Base-by-base conservation (phyloP, 2,113 vertebrate genomes). In the Poicephalus gulielmi region DNA sequence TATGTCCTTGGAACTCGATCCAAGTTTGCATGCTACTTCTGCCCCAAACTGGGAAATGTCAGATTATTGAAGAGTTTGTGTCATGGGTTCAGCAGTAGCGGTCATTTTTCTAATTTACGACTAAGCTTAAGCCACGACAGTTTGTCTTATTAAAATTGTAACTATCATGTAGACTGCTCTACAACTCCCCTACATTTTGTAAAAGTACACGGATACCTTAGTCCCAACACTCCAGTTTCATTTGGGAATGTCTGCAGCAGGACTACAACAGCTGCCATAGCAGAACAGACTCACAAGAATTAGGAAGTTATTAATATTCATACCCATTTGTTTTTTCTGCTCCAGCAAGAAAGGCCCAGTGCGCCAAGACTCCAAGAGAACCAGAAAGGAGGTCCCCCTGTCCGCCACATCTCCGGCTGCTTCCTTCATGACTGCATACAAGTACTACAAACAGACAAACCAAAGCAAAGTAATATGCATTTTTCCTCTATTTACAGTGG, bases 321-420 rank as follows among this genome's bases (percentile, higher is more conserved):
- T 98, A 99, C 99, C 99, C 98, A 27, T 98, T 98, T 25, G 98
- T 97, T 69, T 97, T 97, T 90, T 99, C 98, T 17, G 98, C 93
- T 63, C 98, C 98, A n/a, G 99, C 98, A 46, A 97, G 96, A 75
- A 99, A 98, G 1, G 99, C 99, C 99, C 99, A 99, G 95, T 99
- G 99, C 4, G 98, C 98, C 74, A 99, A 94, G 88, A 99, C 98
- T 25, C 99, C 99, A 68, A 99, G 96, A 62, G 99, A 98, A 41
- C 99, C 99, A 4, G 99, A 98, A 6, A 99, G 98, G 60, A 99
- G 98, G 88, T 99, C 99, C 5, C 99, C 99, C 93, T 99, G 99
- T 50, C 99, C 99, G 1, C 99, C 99, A 44, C 99, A 99, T 83
- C 99, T 97, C 76, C 99, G 98, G 88, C 98, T 98, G 82, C 99